These are phyloP conservation scores for Leucoraja ocellata DNA, from an alignment of 2,797 vertebrate genomes.

Conservation along the genomic window DNA sequence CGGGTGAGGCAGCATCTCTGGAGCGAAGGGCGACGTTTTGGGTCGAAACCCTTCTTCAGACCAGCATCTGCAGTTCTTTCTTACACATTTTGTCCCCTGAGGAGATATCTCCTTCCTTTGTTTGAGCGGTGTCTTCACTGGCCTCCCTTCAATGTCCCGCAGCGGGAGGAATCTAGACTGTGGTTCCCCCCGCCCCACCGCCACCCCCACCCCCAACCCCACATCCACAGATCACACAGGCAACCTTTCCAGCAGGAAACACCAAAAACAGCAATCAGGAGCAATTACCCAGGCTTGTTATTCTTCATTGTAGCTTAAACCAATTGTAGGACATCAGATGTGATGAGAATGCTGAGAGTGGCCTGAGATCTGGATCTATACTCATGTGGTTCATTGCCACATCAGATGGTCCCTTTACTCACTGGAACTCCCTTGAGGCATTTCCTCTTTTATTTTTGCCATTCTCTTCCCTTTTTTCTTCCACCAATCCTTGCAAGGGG, in stretches of 20 bases:
- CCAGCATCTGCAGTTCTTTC: no score
- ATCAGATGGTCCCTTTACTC: background rate
- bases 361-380: no score
- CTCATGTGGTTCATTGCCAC: background rate
- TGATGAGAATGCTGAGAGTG: background rate
- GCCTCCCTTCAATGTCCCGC: no score
- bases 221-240: background rate
- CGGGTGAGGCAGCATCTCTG: no score
- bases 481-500: background rate
- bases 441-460: background rate
- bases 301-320: background rate
- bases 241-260: background rate
- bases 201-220: background rate
- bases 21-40: no score
- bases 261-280: background rate
- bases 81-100: no score
- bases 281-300: background rate
- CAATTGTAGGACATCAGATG: background rate
- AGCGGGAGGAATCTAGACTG: no score
- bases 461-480: background rate
- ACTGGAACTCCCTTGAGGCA: background rate
- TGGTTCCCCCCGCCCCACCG: no score
- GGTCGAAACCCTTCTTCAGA: no score
- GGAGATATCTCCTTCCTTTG: no score
- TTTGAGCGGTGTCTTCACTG: no score